A percentile compares a stretch with the other conserved stretches of the same genome.
Evolutionary conservation across 2,888 invertebrate genomes (phyloP).

Genomic region (Orchesella flavescens): DNA sequence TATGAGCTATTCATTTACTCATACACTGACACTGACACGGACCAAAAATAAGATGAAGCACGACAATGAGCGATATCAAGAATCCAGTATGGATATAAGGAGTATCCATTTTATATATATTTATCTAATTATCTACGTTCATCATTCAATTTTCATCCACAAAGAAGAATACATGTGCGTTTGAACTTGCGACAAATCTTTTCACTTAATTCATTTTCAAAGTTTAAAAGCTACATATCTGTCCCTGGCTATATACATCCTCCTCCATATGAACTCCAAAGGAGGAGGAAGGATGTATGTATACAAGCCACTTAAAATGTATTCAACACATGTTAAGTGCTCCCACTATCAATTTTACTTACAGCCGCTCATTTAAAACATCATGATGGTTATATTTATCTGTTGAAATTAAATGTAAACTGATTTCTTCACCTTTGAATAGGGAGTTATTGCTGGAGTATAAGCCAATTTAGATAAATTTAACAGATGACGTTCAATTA

Average conservation of each 20-base stretch:
- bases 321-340: conserved; percentile 46
- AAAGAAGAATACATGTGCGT: too few relatives aligned
- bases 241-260: too few relatives aligned
- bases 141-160: too few relatives aligned
- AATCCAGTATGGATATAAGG: neutral
- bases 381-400: too few relatives aligned
- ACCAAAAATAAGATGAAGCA: neutral
- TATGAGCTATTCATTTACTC: neutral
- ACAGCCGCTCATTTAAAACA: neutral
- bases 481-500: too few relatives aligned
- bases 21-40: neutral
- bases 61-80: neutral
- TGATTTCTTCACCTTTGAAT: too few relatives aligned
- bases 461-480: neutral
- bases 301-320: conserved; percentile 46
- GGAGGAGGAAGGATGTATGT: conserved; percentile 29
- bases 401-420: too few relatives aligned
- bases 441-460: too few relatives aligned
- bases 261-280: neutral
- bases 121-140: neutral
- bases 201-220: too few relatives aligned
- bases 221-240: too few relatives aligned
- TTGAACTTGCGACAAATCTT: too few relatives aligned
- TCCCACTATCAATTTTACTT: neutral
- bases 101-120: neutral